phyloP scores from a whole-genome alignment of 2,113 vertebrate species.

The Menidia beryllina region DNA sequence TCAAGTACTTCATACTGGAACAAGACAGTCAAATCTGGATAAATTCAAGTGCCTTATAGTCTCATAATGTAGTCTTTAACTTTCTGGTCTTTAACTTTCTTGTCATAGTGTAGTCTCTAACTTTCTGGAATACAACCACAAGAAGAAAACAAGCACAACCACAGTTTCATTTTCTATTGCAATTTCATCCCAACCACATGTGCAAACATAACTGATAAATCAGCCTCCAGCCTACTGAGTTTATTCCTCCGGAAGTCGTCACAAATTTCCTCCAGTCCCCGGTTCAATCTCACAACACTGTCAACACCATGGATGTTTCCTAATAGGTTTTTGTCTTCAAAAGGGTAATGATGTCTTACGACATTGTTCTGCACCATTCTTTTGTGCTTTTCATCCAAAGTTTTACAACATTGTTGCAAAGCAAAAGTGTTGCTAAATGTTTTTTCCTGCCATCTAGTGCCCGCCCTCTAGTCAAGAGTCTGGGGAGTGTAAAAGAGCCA shows the following conservation, averaged over 20 bases:
- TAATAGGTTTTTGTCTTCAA: background rate
- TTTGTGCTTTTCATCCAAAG: background rate
- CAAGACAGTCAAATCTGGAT: too few species aligned
- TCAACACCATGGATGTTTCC: background rate
- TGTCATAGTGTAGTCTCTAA: too few species aligned
- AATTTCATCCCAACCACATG: conserved; percentile 42
- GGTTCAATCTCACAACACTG: background rate
- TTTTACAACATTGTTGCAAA: background rate
- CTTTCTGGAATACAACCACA: too few species aligned
- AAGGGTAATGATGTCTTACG: background rate
- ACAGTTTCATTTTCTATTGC: conserved; percentile 71
- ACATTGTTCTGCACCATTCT: background rate
- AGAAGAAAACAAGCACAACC: too few species aligned
- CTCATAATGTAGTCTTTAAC: too few species aligned
- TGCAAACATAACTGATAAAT: background rate
- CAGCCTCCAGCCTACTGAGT: background rate
- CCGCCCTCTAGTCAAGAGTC: too few species aligned
- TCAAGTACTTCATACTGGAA: too few species aligned
- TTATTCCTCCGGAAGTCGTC: too few species aligned
- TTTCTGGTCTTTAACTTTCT: too few species aligned
- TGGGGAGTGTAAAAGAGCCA: too few species aligned
- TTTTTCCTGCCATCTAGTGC: too few species aligned
- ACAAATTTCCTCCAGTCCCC: background rate
- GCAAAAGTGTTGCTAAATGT: background rate
- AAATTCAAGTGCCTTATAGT: too few species aligned